phyloP scores from a whole-genome alignment of 1,140 invertebrate genomes.

The Bacillus rossius region DNA sequence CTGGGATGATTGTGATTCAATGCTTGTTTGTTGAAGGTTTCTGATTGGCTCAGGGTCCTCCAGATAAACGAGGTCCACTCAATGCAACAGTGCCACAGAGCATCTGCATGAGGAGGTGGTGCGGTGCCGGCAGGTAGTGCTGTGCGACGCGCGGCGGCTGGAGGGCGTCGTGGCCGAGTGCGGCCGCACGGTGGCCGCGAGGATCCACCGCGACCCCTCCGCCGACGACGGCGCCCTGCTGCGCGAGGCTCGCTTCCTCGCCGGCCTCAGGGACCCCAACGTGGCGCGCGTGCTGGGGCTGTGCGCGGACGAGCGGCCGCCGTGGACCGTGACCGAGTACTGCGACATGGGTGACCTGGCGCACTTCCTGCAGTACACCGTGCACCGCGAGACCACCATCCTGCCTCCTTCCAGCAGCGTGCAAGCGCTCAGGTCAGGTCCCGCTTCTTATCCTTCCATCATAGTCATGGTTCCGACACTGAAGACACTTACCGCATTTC shows the following conservation, averaged over 20 bases:
- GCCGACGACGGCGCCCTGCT: neutral
- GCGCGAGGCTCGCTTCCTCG: slow-evolving; percentile 51
- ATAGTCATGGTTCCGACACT: too few relatives aligned
- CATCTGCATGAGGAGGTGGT: too few relatives aligned
- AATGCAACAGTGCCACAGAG: too few relatives aligned
- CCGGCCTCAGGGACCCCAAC: slow-evolving; percentile 65
- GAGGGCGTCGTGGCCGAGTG: slow-evolving; percentile 41
- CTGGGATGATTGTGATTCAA: too few relatives aligned
- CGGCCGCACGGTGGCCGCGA: slow-evolving; percentile 46
- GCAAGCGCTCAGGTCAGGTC: slow-evolving; percentile 40
- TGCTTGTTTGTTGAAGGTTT: too few relatives aligned
- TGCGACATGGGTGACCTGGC: slow-evolving; percentile 73
- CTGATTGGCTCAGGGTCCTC: too few relatives aligned
- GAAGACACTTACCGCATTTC: too few relatives aligned
- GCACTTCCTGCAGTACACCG: slow-evolving; percentile 59
- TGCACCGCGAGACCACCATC: slow-evolving; percentile 38
- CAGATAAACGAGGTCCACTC: too few relatives aligned
- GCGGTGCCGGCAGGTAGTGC: slow-evolving; percentile 42
- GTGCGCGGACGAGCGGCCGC: slow-evolving; percentile 54
- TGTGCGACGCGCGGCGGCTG: slow-evolving; percentile 49
- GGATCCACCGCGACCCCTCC: slow-evolving; percentile 16
- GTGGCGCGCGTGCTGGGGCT: slow-evolving; percentile 68
- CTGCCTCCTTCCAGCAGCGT: slow-evolving; percentile 38
- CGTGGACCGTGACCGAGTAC: slow-evolving; percentile 72
- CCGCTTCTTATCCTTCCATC: neutral